Conservation (phyloP, 2,888 invertebrate genomes). For the Catocala sponsa region DNA sequence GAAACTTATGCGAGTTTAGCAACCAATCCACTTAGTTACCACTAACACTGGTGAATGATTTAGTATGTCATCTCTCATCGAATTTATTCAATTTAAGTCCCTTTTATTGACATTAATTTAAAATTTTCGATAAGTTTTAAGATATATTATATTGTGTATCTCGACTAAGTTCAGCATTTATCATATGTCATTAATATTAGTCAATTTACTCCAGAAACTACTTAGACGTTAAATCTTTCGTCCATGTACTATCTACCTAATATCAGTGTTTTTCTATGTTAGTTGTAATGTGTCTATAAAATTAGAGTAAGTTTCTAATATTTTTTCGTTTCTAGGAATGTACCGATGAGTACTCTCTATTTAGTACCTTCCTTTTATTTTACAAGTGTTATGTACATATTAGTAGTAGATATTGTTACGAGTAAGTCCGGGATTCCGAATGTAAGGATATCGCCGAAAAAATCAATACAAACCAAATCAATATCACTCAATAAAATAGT, state of each 20-base stretch:
- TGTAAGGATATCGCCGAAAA: conserved; percentile 37
- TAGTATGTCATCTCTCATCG: conserved; percentile 12
- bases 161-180: conserved; percentile 53
- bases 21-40: conserved; percentile 10
- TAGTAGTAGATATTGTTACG: conserved; percentile 74
- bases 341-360: conserved; percentile 52
- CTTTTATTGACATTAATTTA: conserved; percentile 30
- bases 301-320: conserved; percentile 52
- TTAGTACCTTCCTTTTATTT: conserved; percentile 47
- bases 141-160: conserved; percentile 21
- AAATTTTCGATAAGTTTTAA: conserved; percentile 25
- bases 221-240: conserved; percentile 64
- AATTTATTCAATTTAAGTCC: conserved; percentile 21
- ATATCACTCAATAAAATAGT: conserved; percentile 43
- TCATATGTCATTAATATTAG: conserved; percentile 74
- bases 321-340: conserved; percentile 44
- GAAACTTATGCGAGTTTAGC: conserved; percentile 33
- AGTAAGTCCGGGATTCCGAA: conserved; percentile 53
- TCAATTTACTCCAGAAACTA: conserved; percentile 80
- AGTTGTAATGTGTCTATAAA: conserved; percentile 55
- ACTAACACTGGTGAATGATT: not conserved
- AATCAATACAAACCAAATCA: conserved; percentile 51
- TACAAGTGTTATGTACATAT: conserved; percentile 79
- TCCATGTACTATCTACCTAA: conserved; percentile 49
- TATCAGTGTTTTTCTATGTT: conserved; percentile 56